These are phyloP conservation scores for Physocephala rufipes DNA, from an alignment of 2,888 invertebrate genomes.

Conservation along the genomic window DNA sequence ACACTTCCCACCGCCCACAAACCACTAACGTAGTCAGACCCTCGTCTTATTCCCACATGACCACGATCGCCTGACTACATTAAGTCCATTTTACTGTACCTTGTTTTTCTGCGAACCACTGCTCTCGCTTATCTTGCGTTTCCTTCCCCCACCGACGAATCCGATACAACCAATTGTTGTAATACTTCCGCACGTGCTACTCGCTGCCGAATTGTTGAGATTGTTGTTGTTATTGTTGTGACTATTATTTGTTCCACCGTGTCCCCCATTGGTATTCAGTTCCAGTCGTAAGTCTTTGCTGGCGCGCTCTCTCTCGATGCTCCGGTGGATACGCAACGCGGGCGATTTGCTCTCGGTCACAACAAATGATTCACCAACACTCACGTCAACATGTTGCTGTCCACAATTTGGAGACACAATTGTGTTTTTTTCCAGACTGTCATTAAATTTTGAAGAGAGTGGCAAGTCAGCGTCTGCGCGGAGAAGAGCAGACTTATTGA, in stretches of 20 bases:
- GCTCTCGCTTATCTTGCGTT: constrained; percentile 64
- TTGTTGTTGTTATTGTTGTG: constrained; percentile 40
- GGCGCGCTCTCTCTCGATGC: constrained; percentile 52
- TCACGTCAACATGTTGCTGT: constrained; percentile 46
- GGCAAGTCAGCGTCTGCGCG: background rate
- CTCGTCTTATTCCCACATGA: background rate
- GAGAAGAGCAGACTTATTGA: constrained; percentile 23
- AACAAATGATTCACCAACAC: constrained; percentile 10
- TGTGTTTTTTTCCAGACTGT: constrained; percentile 49
- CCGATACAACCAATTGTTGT: constrained; percentile 46
- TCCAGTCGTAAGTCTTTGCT: constrained; percentile 63
- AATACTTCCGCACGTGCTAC: constrained; percentile 57
- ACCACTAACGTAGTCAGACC: no score
- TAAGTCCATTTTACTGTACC: constrained; percentile 49
- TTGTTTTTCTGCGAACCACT: constrained; percentile 63
- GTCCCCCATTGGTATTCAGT: constrained; percentile 45
- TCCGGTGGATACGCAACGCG: constrained; percentile 35
- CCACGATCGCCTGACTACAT: background rate
- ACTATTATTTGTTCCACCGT: constrained; percentile 21
- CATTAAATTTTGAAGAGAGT: constrained; percentile 32
- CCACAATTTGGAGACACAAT: constrained; percentile 27
- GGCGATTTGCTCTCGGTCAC: constrained; percentile 20
- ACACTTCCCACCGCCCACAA: no score
- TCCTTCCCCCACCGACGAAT: constrained; percentile 54
- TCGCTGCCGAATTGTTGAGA: constrained; percentile 43